A percentile compares a stretch with the other conserved stretches of the same genome.
Evolutionary conservation across 1,140 invertebrate species (phyloP).

Genomic region (Cardiocondyla obscurior): DNA sequence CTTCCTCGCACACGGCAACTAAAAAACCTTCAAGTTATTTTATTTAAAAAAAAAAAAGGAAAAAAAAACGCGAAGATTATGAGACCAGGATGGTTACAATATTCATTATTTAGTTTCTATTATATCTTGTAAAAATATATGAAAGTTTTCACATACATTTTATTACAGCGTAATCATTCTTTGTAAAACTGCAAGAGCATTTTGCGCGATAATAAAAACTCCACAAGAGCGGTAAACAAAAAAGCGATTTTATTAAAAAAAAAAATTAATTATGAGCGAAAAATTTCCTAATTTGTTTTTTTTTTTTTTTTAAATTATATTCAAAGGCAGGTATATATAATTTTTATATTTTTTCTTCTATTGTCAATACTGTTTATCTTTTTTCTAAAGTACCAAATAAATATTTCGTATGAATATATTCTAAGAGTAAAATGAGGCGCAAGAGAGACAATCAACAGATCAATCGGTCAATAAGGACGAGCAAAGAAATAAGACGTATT

Average conservation of each 20-base stretch:
- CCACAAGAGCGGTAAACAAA: background rate
- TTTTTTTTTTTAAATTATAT: too few relatives aligned
- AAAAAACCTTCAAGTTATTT: conserved; percentile 11
- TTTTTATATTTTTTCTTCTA: background rate
- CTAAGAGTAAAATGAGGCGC: background rate
- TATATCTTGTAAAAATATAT: background rate
- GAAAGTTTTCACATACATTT: background rate
- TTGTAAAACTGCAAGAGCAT: background rate
- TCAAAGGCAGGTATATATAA: too few relatives aligned
- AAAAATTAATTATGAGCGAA: too few relatives aligned
- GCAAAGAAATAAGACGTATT: conserved; percentile 8
- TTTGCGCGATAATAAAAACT: background rate
- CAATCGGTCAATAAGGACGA: conserved; percentile 4
- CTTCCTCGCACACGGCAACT: background rate
- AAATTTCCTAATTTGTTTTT: too few relatives aligned
- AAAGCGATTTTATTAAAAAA: too few relatives aligned
- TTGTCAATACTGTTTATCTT: background rate
- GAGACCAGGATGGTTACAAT: background rate
- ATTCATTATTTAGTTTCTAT: background rate
- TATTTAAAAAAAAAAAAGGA: too few relatives aligned
- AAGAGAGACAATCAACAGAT: conserved; percentile 12
- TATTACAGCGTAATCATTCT: background rate
- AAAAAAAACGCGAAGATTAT: conserved; percentile 6
- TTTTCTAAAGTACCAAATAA: background rate
- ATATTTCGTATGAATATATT: background rate